Evolutionary conservation across 2,888 invertebrate species (phyloP).

Genomic region (Proisotoma minuta): DNA sequence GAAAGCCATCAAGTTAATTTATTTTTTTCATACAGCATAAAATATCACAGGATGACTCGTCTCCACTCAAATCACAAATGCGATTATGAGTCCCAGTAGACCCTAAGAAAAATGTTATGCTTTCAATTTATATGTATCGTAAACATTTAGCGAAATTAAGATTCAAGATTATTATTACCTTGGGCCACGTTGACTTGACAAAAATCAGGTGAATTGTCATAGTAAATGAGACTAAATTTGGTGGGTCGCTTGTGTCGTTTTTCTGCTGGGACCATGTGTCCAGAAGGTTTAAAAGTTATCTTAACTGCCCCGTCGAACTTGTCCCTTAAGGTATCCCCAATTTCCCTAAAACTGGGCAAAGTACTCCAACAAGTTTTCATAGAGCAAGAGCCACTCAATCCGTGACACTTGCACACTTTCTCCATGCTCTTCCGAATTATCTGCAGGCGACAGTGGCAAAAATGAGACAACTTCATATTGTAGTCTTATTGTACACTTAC

Average conservation of each 20-base stretch:
- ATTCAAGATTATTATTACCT: too few relatives aligned
- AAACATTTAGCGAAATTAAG: too few relatives aligned
- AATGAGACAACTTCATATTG: too few relatives aligned
- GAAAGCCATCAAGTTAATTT: not conserved
- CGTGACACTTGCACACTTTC: slow-evolving; percentile 79
- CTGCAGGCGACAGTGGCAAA: slow-evolving; percentile 10
- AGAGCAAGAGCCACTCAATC: slow-evolving; percentile 84
- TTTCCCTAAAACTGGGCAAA: slow-evolving; percentile 79
- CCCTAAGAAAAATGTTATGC: slow-evolving; percentile 59
- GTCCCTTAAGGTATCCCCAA: slow-evolving; percentile 73
- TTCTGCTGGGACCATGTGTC: slow-evolving; percentile 75
- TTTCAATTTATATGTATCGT: too few relatives aligned
- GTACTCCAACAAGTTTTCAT: slow-evolving; percentile 84
- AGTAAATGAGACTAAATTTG: slow-evolving; percentile 76
- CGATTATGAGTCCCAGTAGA: slow-evolving; percentile 74
- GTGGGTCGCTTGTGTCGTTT: slow-evolving; percentile 73
- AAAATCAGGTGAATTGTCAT: slow-evolving; percentile 86
- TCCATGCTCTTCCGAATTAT: slow-evolving; percentile 16
- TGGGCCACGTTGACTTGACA: slow-evolving; percentile 57
- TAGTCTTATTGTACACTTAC: too few relatives aligned
- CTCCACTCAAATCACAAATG: slow-evolving; percentile 72
- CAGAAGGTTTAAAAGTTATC: slow-evolving; percentile 85
- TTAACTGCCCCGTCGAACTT: slow-evolving; percentile 84
- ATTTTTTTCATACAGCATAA: slow-evolving; percentile 77
- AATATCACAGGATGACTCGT: slow-evolving; percentile 81